Evolutionary conservation across 2,888 invertebrate genomes (phyloP).

Genomic region (Eupithecia vulgata): DNA sequence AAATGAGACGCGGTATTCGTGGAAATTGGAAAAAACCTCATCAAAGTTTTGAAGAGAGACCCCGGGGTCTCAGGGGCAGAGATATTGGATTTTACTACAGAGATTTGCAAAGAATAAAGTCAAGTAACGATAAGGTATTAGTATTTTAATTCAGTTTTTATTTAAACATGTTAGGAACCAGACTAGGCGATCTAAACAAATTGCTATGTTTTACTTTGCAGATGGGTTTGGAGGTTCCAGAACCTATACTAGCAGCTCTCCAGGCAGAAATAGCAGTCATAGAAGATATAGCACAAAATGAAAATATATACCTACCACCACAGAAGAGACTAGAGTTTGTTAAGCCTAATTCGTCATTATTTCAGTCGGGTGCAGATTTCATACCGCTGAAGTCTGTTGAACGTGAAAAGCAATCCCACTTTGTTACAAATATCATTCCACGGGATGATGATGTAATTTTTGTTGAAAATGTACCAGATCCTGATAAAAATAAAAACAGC

Average conservation of each 20-base stretch:
- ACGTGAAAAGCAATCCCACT: conserved; percentile 18
- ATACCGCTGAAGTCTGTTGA: conserved; percentile 27
- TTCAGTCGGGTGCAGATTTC: conserved; percentile 25
- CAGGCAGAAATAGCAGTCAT: conserved; percentile 59
- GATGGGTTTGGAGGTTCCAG: conserved; percentile 65
- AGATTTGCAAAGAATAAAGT: conserved; percentile 43
- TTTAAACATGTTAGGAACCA: not conserved
- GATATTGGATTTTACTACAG: conserved; percentile 68
- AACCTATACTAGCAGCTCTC: conserved; percentile 53
- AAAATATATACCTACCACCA: conserved; percentile 55
- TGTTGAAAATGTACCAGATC: conserved; percentile 1
- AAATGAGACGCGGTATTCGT: conserved; percentile 26
- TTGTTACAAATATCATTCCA: conserved; percentile 29
- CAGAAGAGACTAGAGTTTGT: conserved; percentile 45
- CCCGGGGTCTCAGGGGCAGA: conserved; percentile 77
- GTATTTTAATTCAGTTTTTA: not conserved
- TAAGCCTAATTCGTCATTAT: conserved; percentile 20
- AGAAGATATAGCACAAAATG: conserved; percentile 54
- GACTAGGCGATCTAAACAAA: not conserved
- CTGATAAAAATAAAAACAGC: not conserved
- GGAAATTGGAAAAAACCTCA: conserved; percentile 24
- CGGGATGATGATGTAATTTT: conserved; percentile 33
- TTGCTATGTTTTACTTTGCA: conserved; percentile 36
- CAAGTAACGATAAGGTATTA: not conserved
- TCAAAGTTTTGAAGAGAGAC: conserved; percentile 47